Base-by-base conservation (phyloP, 2,888 invertebrate species). In the Gnatocerus cornutus region DNA sequence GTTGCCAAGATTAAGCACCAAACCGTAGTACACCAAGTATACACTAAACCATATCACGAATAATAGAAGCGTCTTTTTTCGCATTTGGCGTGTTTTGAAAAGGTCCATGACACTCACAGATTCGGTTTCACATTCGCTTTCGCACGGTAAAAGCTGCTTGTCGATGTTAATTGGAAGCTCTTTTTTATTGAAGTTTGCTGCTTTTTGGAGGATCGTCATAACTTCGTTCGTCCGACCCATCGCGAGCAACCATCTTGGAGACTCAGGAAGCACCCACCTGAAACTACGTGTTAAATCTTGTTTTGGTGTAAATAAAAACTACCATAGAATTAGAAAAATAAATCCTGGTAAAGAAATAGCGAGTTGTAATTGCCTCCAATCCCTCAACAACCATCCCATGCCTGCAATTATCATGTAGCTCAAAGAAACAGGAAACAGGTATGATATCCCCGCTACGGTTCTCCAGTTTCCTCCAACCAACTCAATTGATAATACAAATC, bases 221-320 rank as follows among this genome's bases (percentile, higher is more conserved):
- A 93, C 91, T 84, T 92, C 91, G 69, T 90, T 88, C n/a, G 89
- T 89, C 72, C 89, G 88, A 16, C 92, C 92, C 87, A 91, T 90
- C 39, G 91, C 90, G 56, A 93, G 83, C 30, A 93, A 84, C 93
- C 93, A 93, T 79, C 93, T 87, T 0, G 93, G 93, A 1, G 93
- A 93, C 87, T 93, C 93, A n/a, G 93, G 93, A 64, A 93, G 84
- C 33, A 93, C 86, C 84, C 91, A 92, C 90, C 93, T 93, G 81
- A 21, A 70, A 56, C 50, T 14, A 16, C 16, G 12, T 8, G n/a
- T 29, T 10, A 29, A 16, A 9, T 29, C 55, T 50, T 55, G 63
- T 61, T 56, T 64, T 53, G 4, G 43, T 37, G 9, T 13, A 12
- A 59, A 43, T 67, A 27, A 45, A 46, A 53, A 50, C 7, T 68